Base-by-base conservation (phyloP, 2,113 vertebrate genomes). In the Atrichornis clamosus region DNA sequence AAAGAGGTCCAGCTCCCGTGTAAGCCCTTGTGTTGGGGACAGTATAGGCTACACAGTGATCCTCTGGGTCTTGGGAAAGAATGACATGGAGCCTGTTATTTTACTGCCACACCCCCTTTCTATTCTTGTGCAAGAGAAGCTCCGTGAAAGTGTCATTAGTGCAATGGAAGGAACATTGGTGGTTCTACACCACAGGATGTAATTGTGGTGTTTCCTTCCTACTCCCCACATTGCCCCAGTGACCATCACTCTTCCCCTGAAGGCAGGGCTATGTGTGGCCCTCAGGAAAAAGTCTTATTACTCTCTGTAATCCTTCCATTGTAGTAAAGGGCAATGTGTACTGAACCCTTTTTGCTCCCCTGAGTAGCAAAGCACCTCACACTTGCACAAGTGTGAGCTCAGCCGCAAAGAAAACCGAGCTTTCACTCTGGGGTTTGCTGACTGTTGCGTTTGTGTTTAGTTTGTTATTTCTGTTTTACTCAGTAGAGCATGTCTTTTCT, bases 241-340 rank as follows among this genome's bases (percentile, higher is more conserved):
- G 55, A 35, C 50, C 13, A 13, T 47, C 3, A 0, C 6, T 1
- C 4, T 37, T 23, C 6, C 20, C 19, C 41, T 5, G 30, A 67
- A 73, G 53, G 11, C 15, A 7, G 26, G 41, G 20, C 37, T 53
- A 0, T 9, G n/a, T 23, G 35, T 67, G 44, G 20, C 23, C 62
- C 47, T 63, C 23, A 59, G 78, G 55, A 49, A 32, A 1, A 42
- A 30, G 14, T 14, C 1, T 0, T 30, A 0, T 33, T 76, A 10
- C 26, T 58, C 12, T 67, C 26, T 50, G 49, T 7, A 6, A 0
- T 41, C 1, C 4, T 70, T 76, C 15, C 8, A 1, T 30, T 26
- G 35, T 73, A 44, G 8, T 27, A 21, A 63, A 59, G 46, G 79
- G 55, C 41, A 41, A 2, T 7, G 8, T 41, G 13, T 27, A 1